Percentiles rank a stretch among this genome's conserved stretches.
Conservation (phyloP, 2,113 vertebrate genomes). For the Urocitellus parryii region DNA sequence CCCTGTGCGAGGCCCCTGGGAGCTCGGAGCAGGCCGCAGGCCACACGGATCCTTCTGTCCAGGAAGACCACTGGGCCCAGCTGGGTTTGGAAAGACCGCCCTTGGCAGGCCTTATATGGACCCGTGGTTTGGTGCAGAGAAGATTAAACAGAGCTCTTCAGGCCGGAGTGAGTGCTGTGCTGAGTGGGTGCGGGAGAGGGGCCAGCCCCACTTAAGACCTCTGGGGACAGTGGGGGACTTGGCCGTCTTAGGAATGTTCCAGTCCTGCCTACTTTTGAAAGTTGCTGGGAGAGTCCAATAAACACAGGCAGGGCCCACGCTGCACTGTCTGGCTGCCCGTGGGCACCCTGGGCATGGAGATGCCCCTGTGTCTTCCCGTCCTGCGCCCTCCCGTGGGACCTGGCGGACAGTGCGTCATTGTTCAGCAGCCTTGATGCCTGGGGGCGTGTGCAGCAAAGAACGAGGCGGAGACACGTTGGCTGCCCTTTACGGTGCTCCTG, state of each 20-base stretch:
- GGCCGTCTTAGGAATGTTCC: no score
- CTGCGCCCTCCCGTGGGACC: not conserved
- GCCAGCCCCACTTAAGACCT: rapidly evolving
- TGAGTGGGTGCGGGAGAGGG: not conserved
- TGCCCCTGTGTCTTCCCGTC: not conserved
- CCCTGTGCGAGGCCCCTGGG: not conserved
- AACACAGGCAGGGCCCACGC: rapidly evolving
- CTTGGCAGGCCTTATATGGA: not conserved
- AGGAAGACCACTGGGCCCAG: not conserved
- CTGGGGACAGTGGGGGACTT: not conserved
- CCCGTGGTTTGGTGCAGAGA: not conserved
- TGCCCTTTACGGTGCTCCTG: not conserved
- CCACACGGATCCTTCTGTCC: not conserved
- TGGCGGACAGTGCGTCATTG: no score
- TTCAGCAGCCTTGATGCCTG: not conserved
- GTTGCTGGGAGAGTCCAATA: not conserved
- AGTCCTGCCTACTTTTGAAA: no score
- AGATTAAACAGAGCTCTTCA: not conserved
- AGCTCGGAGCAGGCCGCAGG: not conserved
- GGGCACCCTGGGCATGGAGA: not conserved
- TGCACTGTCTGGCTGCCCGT: rapidly evolving
- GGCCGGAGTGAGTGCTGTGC: rapidly evolving
- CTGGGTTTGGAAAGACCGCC: no score
- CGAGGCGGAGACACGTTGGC: not conserved
- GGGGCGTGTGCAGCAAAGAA: rapidly evolving